Percentiles rank a stretch among this genome's conserved stretches.
phyloP scores from a whole-genome alignment of 2,888 invertebrate genomes.

The Sinelater perroti region DNA sequence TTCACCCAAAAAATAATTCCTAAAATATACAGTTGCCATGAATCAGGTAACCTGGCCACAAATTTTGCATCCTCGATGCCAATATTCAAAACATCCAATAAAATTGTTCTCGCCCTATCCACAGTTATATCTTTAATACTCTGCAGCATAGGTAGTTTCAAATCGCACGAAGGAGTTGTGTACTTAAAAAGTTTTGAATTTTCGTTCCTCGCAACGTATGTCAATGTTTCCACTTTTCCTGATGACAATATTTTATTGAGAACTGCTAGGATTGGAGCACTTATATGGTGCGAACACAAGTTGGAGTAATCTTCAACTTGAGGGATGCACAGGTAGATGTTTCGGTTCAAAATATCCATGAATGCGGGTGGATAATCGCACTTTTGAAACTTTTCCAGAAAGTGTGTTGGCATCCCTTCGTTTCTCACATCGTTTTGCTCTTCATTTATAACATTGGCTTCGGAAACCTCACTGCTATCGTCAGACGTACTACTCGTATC shows the following conservation, averaged over 20 bases:
- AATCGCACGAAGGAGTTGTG: slow-evolving; percentile 32
- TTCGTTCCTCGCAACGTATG: slow-evolving; percentile 52
- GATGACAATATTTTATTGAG: slow-evolving; percentile 62
- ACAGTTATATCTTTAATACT: slow-evolving; percentile 52
- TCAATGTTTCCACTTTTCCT: slow-evolving; percentile 42
- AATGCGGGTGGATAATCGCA: slow-evolving; percentile 72
- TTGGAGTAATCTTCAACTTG: slow-evolving; percentile 76
- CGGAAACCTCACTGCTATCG: not conserved
- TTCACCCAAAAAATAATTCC: slow-evolving; percentile 68
- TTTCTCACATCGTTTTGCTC: slow-evolving; percentile 24
- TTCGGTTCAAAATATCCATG: slow-evolving; percentile 73
- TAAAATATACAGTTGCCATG: slow-evolving; percentile 69
- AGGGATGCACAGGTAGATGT: slow-evolving; percentile 71
- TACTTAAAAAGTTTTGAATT: slow-evolving; percentile 41
- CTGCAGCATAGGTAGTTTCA: slow-evolving; percentile 53
- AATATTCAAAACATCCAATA: slow-evolving; percentile 64
- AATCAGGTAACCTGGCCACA: slow-evolving; percentile 63
- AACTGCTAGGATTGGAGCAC: slow-evolving; percentile 69
- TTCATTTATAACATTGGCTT: not conserved
- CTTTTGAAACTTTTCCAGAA: slow-evolving; percentile 68
- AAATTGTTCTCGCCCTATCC: slow-evolving; percentile 53
- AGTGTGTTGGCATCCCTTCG: slow-evolving; percentile 68
- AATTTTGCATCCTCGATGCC: slow-evolving; percentile 53
- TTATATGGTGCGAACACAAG: slow-evolving; percentile 67
- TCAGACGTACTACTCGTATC: slow-evolving; percentile 31